phyloP scores from a whole-genome alignment of 1,140 invertebrate species.

The Apocrypta bakeri region DNA sequence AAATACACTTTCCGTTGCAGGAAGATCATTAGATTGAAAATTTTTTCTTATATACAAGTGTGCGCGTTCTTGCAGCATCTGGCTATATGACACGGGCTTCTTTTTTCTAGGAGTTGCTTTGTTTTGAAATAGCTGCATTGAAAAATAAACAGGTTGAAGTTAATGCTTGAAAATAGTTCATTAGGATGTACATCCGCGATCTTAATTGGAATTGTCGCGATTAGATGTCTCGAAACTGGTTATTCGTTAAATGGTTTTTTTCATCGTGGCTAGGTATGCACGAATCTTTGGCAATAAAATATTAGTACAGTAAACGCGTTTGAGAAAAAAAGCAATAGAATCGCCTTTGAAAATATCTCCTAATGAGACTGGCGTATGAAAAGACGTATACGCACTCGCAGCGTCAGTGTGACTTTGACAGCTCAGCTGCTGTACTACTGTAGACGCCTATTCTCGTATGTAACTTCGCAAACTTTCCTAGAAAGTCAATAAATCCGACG shows the following conservation, averaged over 20 bases:
- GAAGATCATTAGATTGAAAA: background rate
- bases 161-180: background rate
- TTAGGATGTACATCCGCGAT: background rate
- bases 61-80: background rate
- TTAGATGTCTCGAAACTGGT: background rate
- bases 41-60: background rate
- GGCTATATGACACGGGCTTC: too few relatives aligned
- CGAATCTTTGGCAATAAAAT: background rate
- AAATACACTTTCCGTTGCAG: background rate
- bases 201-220: background rate
- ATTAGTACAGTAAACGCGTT: background rate
- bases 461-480: slow-evolving; percentile 28
- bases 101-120: background rate
- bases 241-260: background rate
- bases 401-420: slow-evolving; percentile 27
- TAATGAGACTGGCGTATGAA: background rate
- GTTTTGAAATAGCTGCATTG: background rate
- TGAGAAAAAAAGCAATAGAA: background rate
- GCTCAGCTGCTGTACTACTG: background rate
- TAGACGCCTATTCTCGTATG: background rate
- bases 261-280: background rate
- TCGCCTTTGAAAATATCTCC: background rate
- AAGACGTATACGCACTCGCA: background rate
- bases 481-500: slow-evolving; percentile 47
- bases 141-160: background rate